Evolutionary conservation across 92 coral and sea anemone species (phyloP).

Genomic region (Anthopleura xanthogrammica): DNA sequence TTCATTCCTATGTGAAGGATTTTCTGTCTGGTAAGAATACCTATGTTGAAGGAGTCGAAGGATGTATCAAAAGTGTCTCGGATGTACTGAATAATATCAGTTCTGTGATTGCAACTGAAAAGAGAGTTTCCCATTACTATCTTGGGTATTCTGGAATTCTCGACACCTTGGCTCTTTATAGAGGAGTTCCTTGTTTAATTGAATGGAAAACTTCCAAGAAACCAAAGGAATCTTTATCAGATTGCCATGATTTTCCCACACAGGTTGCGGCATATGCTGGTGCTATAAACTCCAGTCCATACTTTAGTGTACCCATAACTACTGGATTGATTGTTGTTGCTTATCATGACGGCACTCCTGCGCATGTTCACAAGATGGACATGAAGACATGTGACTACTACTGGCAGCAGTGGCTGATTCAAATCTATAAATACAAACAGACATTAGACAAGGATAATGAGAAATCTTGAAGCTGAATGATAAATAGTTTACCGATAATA

Average conservation of each 20-base stretch:
- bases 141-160: slow-evolving; percentile 84
- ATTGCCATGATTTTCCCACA: slow-evolving; percentile 85
- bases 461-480: background rate
- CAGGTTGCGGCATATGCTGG: slow-evolving; percentile 99
- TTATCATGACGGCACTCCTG: slow-evolving; percentile 85
- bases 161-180: slow-evolving; percentile 79
- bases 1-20: slow-evolving; percentile 73
- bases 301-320: slow-evolving; percentile 58
- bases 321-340: slow-evolving; percentile 72
- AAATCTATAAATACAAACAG: slow-evolving; percentile 62
- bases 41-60: slow-evolving; percentile 6
- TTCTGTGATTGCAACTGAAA: slow-evolving; percentile 73
- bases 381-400: slow-evolving; percentile 64
- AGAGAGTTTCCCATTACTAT: slow-evolving; percentile 57
- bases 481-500: background rate
- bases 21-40: slow-evolving; percentile 36
- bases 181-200: slow-evolving; percentile 81
- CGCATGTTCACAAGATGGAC: slow-evolving; percentile 90
- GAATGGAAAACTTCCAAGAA: slow-evolving; percentile 96
- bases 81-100: slow-evolving; percentile 50
- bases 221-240: slow-evolving; percentile 56
- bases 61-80: slow-evolving; percentile 41
- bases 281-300: slow-evolving; percentile 75
- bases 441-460: background rate
- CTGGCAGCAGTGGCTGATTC: slow-evolving; percentile 88